phyloP scores from a whole-genome alignment of 1,140 invertebrate species.

The Ceratina calcarata region DNA sequence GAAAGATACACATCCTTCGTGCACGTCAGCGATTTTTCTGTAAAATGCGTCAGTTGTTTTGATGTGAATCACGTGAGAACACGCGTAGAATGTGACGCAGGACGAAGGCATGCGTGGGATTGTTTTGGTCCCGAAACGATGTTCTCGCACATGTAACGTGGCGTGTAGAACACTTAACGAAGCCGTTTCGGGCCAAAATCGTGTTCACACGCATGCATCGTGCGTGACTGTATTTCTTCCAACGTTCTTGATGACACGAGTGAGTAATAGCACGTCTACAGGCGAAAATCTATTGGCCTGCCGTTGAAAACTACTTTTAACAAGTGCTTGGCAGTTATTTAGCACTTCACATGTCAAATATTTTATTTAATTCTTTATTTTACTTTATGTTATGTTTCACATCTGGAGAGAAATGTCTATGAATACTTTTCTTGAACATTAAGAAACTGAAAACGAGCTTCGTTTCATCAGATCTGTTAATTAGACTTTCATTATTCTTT shows the following conservation, averaged over 20 bases:
- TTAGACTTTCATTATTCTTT: no score
- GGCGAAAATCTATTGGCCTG: not conserved
- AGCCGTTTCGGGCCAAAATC: not conserved
- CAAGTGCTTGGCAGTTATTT: not conserved
- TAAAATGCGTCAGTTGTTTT: not conserved
- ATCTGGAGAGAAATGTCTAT: no score
- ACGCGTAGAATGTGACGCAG: not conserved
- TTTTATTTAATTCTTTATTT: no score
- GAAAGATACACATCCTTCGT: no score
- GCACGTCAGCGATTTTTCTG: no score
- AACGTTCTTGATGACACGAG: not conserved
- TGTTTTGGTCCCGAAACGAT: not conserved
- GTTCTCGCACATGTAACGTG: slow-evolving; percentile 12
- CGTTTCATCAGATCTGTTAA: no score
- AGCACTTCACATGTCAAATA: no score
- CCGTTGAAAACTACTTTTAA: not conserved
- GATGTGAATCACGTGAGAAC: not conserved
- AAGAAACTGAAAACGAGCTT: no score
- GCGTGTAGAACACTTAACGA: not conserved
- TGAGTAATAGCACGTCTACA: not conserved
- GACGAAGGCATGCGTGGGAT: not conserved
- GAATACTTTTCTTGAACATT: no score
- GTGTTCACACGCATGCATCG: not conserved
- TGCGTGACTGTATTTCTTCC: not conserved
- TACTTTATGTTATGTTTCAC: no score